Evolutionary conservation across 53 echinoderm and acorn worm genomes (phyloP), one percentile per base, ranked within the genome.

Genomic region (Henricia sp.): DNA sequence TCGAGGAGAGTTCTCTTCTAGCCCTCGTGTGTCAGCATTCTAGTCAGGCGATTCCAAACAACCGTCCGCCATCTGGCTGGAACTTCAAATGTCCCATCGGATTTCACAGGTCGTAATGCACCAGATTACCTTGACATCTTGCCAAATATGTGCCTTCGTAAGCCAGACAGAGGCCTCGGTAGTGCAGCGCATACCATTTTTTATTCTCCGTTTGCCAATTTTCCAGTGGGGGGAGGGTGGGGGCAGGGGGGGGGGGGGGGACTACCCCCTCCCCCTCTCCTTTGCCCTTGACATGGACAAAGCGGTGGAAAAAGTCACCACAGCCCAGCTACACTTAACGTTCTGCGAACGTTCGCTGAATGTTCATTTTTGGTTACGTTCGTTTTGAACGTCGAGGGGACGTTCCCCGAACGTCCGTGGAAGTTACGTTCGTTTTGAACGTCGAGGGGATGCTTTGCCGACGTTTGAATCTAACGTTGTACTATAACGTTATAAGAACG

Each of bases 211-310:
- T 62, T 19, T 70, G 89, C 4, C 95, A 89, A 0, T 89, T 92
- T 67, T 89, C 90, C 13, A 92, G 90, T 33, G 55, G 80, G 62
- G 62, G 87, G 2, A 90, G 66, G 43, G 21, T 29, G 1, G 27
- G 20, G 0, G 0, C 65, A 17, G 64, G 65, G 64, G 92, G 6
- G 88, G 90, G 3, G 82, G 84, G 5, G 50, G 72, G 0, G 64
- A 90, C 2, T 42, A 72, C 5, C 80, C 92, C 1, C 74, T 95
- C 12, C 71, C 85, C 12, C 71, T 86, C 42, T 92, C 90, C 44
- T 90, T 82, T 46, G 92, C 92, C 21, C 88, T 95, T n/a, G 90
- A 95, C 53, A 83, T 92, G 80, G 90, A 95, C 53, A 70, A 87
- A 21, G 44, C 87, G 16, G 44, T 95, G 52, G 84, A 84, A 0